Evolutionary conservation across 2,888 invertebrate genomes (phyloP).

Genomic region (Noctua janthina): DNA sequence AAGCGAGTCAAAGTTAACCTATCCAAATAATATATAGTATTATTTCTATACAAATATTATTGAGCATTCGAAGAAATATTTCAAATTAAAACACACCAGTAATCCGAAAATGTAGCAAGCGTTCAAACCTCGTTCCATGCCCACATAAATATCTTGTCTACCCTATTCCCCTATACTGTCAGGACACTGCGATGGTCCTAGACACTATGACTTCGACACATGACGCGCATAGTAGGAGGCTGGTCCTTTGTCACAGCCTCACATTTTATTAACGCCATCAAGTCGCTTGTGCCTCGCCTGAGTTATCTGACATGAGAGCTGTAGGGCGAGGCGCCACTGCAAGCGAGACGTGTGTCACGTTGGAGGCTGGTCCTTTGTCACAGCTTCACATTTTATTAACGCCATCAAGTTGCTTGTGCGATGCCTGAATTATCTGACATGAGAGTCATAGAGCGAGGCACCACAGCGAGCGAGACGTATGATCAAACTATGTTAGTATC

Average conservation of each 20-base stretch:
- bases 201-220: slow-evolving; percentile 54
- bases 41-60: too few species aligned
- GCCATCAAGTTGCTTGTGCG: slow-evolving; percentile 1
- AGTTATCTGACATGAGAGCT: slow-evolving; percentile 73
- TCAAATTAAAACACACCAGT: background rate
- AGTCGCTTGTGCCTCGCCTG: slow-evolving; percentile 71
- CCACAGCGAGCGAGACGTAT: slow-evolving; percentile 7
- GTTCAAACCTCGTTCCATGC: background rate
- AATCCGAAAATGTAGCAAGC: background rate
- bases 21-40: background rate
- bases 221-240: slow-evolving; percentile 65
- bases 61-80: too few species aligned
- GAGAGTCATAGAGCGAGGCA: background rate
- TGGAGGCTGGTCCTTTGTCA: background rate
- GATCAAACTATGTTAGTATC: background rate
- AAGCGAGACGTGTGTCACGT: slow-evolving; percentile 47
- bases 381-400: slow-evolving; percentile 13
- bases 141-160: slow-evolving; percentile 35
- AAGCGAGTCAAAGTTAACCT: too few species aligned
- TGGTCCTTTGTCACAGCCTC: slow-evolving; percentile 70
- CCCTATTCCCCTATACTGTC: slow-evolving; percentile 18
- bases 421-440: slow-evolving; percentile 10
- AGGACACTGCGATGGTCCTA: slow-evolving; percentile 34
- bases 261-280: slow-evolving; percentile 79
- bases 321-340: slow-evolving; percentile 45